phyloP scores from a whole-genome alignment of 2,113 vertebrate genomes.

The Narcine bancroftii region DNA sequence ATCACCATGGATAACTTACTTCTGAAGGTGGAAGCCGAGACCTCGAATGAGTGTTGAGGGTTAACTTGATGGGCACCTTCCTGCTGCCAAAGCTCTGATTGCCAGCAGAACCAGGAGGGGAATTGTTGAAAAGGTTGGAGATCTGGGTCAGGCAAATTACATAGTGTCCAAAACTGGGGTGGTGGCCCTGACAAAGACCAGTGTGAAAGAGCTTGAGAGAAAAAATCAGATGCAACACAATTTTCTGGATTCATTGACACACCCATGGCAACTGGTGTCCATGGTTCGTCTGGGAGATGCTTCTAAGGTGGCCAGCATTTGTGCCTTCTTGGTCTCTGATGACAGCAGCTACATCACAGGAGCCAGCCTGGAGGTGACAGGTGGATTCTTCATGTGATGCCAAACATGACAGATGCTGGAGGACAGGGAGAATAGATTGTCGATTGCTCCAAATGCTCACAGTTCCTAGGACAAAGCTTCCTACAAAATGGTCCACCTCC shows the following conservation, averaged over 20 bases:
- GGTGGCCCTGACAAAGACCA: constrained; percentile 65
- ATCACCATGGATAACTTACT: too few species aligned
- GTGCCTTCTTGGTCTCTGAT: constrained; percentile 74
- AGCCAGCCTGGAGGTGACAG: constrained; percentile 71
- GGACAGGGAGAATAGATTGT: not conserved
- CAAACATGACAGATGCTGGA: not conserved
- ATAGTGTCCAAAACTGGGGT: constrained; percentile 76
- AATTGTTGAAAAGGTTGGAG: too few species aligned
- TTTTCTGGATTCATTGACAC: too few species aligned
- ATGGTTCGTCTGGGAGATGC: too few species aligned
- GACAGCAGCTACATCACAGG: constrained; percentile 78
- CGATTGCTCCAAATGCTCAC: not conserved
- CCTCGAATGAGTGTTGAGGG: too few species aligned
- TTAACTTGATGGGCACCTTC: too few species aligned
- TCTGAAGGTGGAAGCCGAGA: too few species aligned
- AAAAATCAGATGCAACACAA: too few species aligned
- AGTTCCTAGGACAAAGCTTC: not conserved
- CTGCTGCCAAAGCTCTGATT: too few species aligned
- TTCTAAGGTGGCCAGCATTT: constrained; percentile 76
- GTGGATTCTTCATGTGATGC: constrained; percentile 44
- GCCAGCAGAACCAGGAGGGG: too few species aligned
- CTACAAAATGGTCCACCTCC: too few species aligned
- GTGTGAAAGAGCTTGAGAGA: constrained; percentile 74
- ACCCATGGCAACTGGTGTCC: too few species aligned
- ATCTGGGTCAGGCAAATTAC: constrained; percentile 75